A percentile compares a stretch with the other conserved stretches of the same genome.
These are phyloP conservation scores for Drosophila neonasuta DNA, from an alignment of 2,888 invertebrate species.

Conservation along the genomic window DNA sequence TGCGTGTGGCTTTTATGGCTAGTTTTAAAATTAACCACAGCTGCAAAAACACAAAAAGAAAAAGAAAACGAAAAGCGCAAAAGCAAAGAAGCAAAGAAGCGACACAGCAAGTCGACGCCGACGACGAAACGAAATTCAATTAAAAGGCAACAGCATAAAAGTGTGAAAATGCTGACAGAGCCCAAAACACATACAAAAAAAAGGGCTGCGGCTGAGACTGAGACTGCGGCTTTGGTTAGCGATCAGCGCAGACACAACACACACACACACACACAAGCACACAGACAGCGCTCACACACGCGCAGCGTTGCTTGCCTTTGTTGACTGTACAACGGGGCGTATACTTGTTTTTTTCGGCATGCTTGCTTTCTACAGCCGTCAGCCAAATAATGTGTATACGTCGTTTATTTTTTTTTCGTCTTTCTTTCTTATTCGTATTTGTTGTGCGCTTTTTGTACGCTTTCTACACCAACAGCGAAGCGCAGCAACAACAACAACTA, in stretches of 20 bases:
- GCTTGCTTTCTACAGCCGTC: conserved; percentile 68
- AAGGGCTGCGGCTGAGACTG: conserved; percentile 40
- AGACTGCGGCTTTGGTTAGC: conserved; percentile 34
- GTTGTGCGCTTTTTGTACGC: conserved; percentile 57
- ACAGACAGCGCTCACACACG: conserved; percentile 5
- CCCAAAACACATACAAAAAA: conserved; percentile 37
- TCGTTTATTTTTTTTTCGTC: conserved; percentile 35
- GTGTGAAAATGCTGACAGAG: conserved; percentile 71
- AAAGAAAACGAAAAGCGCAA: conserved; percentile 36
- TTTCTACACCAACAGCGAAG: conserved; percentile 61
- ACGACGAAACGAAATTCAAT: conserved; percentile 65
- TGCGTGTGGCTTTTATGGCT: conserved; percentile 74
- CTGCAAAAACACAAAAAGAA: conserved; percentile 46
- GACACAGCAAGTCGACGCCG: conserved; percentile 51
- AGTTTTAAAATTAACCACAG: conserved; percentile 75
- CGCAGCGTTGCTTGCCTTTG: conserved; percentile 39
- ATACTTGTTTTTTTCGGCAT: conserved; percentile 71
- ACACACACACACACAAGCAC: conserved; percentile 16
- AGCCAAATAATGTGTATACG: conserved; percentile 69
- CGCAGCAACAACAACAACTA: conserved; percentile 15
- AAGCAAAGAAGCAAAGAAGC: conserved; percentile 35
- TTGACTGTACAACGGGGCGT: conserved; percentile 75
- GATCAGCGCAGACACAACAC: conserved; percentile 42
- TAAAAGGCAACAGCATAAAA: conserved; percentile 71
- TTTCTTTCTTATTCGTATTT: conserved; percentile 34